phyloP scores from a whole-genome alignment of 2,113 vertebrate genomes.

The Nicator chloris region DNA sequence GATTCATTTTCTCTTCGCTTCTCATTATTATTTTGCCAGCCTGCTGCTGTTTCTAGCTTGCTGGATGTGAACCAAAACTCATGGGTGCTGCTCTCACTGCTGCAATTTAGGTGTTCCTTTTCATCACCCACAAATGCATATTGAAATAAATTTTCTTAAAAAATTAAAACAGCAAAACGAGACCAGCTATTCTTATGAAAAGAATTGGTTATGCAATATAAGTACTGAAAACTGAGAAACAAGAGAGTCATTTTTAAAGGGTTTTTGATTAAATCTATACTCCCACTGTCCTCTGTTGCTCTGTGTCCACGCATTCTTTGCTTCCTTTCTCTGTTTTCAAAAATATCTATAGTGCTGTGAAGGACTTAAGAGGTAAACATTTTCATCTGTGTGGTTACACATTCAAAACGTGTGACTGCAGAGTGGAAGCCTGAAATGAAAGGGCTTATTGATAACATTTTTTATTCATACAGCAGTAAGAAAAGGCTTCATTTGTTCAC shows the following conservation, averaged over 20 bases:
- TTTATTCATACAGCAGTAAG: constrained; percentile 19
- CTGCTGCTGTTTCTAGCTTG: neutral
- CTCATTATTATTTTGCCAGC: neutral
- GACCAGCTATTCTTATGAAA: neutral
- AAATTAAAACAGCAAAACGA: neutral
- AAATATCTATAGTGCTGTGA: neutral
- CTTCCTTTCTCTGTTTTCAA: neutral
- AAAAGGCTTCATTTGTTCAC: constrained; percentile 36
- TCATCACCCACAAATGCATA: neutral
- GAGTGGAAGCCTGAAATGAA: neutral
- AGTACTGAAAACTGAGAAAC: neutral
- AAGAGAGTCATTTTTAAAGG: neutral
- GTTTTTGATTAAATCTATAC: neutral
- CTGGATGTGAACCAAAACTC: neutral
- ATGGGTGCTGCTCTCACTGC: neutral
- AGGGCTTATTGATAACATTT: constrained; percentile 6
- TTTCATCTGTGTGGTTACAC: neutral
- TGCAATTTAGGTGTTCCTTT: neutral
- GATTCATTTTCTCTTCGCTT: neutral
- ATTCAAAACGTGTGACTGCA: neutral
- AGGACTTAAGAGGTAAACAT: neutral
- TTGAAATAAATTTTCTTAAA: neutral
- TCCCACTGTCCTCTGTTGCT: neutral
- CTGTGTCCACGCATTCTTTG: neutral
- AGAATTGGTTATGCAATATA: neutral